phyloP scores from a whole-genome alignment of 2,113 vertebrate genomes.

The Trogon surrucura region DNA sequence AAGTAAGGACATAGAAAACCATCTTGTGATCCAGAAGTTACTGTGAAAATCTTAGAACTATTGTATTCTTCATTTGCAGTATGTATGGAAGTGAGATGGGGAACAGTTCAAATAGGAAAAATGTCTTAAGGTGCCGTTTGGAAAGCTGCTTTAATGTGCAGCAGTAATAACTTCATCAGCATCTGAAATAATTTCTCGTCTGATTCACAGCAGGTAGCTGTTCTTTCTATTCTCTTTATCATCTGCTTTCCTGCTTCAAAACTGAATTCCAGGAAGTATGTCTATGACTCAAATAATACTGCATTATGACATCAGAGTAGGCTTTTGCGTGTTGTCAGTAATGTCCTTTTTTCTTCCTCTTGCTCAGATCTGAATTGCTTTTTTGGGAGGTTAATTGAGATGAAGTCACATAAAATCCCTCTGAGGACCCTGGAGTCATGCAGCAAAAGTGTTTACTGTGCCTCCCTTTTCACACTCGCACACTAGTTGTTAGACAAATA shows the following conservation, averaged over 20 bases:
- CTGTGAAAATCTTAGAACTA: not conserved
- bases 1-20: not conserved
- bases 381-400: conserved; percentile 42
- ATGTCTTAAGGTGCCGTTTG: not conserved
- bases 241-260: not conserved
- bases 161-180: not conserved
- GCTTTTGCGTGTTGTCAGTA: conserved; percentile 24
- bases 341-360: not conserved
- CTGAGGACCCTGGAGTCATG: not conserved
- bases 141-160: not conserved
- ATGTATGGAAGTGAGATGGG: not conserved
- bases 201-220: not conserved
- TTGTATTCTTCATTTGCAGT: not conserved
- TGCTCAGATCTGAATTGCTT: not conserved
- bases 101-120: not conserved
- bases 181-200: not conserved
- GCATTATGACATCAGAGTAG: conserved; percentile 37
- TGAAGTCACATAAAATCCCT: conserved; percentile 6
- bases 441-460: not conserved
- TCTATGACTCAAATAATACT: conserved; percentile 37
- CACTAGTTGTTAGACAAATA: no score
- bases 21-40: not conserved
- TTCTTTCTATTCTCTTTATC: not conserved
- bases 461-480: not conserved
- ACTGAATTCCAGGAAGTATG: conserved; percentile 38